Evolutionary conservation across 2,113 vertebrate species (phyloP).

Genomic region (Mirza zaza): DNA sequence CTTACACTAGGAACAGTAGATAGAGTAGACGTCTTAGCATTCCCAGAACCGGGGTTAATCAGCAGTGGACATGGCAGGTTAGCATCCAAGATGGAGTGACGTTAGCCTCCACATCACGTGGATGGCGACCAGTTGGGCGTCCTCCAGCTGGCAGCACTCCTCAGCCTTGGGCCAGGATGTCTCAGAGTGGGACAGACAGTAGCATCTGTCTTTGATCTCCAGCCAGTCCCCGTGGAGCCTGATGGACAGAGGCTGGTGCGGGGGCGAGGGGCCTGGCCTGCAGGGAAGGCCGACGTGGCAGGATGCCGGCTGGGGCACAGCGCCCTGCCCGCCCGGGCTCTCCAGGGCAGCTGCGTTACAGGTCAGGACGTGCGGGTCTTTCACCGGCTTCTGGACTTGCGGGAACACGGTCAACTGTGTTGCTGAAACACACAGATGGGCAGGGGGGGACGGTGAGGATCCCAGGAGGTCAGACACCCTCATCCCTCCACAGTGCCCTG

Average conservation of each 20-base stretch:
- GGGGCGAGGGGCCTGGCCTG: constrained; percentile 12
- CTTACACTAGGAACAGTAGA: too few relatives aligned
- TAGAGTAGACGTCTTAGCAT: too few relatives aligned
- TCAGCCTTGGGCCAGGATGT: not conserved
- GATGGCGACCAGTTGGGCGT: not conserved
- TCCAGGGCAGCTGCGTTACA: not conserved
- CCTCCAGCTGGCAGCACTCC: not conserved
- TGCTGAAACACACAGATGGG: not conserved
- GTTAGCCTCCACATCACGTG: not conserved
- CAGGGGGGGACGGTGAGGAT: not conserved
- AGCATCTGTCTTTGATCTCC: not conserved
- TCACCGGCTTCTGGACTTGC: not conserved
- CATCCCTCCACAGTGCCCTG: not conserved
- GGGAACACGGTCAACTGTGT: not conserved
- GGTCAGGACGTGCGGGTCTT: not conserved
- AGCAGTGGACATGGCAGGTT: too few relatives aligned
- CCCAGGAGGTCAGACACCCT: not conserved
- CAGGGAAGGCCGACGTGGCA: not conserved
- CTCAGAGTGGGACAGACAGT: not conserved
- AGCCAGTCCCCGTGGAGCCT: not conserved
- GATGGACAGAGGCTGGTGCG: not conserved
- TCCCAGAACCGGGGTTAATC: too few relatives aligned
- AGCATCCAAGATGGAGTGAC: too few relatives aligned
- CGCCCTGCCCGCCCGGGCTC: not conserved
- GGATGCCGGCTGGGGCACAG: not conserved